phyloP scores from a whole-genome alignment of 2,113 vertebrate genomes.

The Pedionomus torquatus region DNA sequence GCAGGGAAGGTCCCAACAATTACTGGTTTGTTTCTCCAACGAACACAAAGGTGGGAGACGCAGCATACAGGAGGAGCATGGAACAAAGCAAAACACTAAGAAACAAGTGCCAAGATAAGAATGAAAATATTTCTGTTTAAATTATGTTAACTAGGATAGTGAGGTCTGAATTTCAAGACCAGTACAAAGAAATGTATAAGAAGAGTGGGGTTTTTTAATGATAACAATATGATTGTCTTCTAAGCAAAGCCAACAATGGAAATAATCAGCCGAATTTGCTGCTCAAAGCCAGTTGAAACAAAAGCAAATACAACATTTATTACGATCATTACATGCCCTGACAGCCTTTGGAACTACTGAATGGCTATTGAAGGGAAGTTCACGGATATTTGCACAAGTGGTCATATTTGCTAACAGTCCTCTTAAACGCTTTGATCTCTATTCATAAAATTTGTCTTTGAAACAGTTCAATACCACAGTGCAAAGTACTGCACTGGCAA shows the following conservation, averaged over 20 bases:
- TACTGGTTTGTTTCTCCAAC: background rate
- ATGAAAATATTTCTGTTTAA: background rate
- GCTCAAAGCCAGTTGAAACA: conserved; percentile 65
- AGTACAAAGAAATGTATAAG: conserved; percentile 27
- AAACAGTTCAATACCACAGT: conserved; percentile 63
- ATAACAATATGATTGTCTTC: conserved; percentile 49
- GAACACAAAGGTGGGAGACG: background rate
- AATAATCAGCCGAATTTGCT: conserved; percentile 47
- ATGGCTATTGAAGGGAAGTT: conserved; percentile 28
- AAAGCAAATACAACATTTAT: conserved; percentile 70
- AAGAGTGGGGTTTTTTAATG: background rate
- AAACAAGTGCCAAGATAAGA: background rate
- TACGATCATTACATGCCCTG: conserved; percentile 63
- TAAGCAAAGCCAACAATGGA: conserved; percentile 59
- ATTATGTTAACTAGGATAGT: background rate
- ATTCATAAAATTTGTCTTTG: conserved; percentile 52
- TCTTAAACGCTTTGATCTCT: conserved; percentile 63
- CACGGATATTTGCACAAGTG: conserved; percentile 70
- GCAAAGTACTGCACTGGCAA: conserved; percentile 57
- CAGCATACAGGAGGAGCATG: background rate
- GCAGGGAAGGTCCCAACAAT: background rate
- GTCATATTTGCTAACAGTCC: conserved; percentile 69
- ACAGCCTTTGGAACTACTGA: conserved; percentile 67
- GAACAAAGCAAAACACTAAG: background rate
- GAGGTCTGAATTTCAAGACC: conserved; percentile 4